phyloP scores from a whole-genome alignment of 2,113 vertebrate species.

The Mugil cephalus region DNA sequence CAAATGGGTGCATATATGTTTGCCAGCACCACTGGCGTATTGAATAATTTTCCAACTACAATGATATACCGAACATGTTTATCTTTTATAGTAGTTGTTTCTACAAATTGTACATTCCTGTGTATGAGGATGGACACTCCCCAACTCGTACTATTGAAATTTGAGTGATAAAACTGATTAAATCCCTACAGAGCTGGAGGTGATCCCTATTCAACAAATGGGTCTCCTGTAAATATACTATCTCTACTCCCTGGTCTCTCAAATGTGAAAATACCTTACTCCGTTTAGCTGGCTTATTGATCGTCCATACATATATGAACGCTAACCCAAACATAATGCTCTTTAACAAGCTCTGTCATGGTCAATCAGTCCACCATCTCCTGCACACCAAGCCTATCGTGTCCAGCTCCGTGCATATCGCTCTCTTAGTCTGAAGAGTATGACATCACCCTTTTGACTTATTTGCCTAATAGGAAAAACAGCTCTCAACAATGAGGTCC shows the following conservation, averaged over 20 bases:
- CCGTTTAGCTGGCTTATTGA: constrained; percentile 10
- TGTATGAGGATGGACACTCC: no score
- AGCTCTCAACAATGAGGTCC: no score
- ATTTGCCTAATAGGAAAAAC: no score
- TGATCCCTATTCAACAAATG: not conserved
- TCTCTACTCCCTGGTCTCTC: constrained; percentile 1
- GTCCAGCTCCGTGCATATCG: constrained; percentile 6
- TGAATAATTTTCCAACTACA: no score
- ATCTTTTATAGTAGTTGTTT: no score
- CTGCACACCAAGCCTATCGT: constrained; percentile 14
- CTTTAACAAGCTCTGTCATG: not conserved
- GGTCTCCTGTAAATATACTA: no score
- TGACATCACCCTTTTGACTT: not conserved
- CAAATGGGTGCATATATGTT: no score
- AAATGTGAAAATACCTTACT: constrained; percentile 20
- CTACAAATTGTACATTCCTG: no score
- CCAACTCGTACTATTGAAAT: no score
- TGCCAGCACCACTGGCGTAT: no score
- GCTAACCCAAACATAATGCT: no score
- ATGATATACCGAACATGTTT: no score
- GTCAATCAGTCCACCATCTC: constrained; percentile 5
- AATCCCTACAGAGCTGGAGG: not conserved
- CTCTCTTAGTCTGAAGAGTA: not conserved
- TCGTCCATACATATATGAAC: constrained; percentile 5
- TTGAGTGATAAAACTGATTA: constrained; percentile 5